Evolutionary conservation across 1,140 invertebrate genomes (phyloP).

Genomic region (Phymorhynchus buccinoides): DNA sequence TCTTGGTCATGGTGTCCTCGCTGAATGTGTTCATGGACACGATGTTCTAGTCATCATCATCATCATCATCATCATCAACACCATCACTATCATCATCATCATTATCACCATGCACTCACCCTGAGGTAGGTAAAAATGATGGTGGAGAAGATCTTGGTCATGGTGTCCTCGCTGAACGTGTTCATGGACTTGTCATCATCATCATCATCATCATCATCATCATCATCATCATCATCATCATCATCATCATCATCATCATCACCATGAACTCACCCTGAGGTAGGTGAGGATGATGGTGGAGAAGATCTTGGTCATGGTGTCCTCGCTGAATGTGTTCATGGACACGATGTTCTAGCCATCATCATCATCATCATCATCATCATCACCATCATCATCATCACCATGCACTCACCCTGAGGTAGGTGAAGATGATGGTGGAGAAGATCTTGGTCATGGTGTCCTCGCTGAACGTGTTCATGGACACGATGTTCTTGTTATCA

Average conservation of each 20-base stretch:
- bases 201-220: too few species aligned
- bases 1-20: constrained; percentile 73
- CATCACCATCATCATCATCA: too few species aligned
- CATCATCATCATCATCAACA: too few species aligned
- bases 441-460: constrained; percentile 74
- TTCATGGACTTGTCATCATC: too few species aligned
- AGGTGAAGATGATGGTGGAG: constrained; percentile 81
- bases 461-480: constrained; percentile 73
- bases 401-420: constrained; percentile 82
- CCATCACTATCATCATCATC: too few species aligned
- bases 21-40: constrained; percentile 73
- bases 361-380: too few species aligned
- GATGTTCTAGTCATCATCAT: constrained; percentile 74
- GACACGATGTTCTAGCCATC: constrained; percentile 72
- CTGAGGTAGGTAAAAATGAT: constrained; percentile 84
- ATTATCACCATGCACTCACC: too few species aligned
- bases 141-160: constrained; percentile 76
- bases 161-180: constrained; percentile 73
- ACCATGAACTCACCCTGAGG: constrained; percentile 82
- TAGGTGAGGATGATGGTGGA: constrained; percentile 83
- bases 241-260: too few species aligned
- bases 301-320: constrained; percentile 74
- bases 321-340: constrained; percentile 73
- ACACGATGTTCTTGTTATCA: constrained; percentile 72
- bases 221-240: too few species aligned